Percentiles rank a stretch among this genome's conserved stretches.
These are phyloP conservation scores for Dipodomys spectabilis DNA, from an alignment of 2,113 vertebrate species.

Conservation along the genomic window DNA sequence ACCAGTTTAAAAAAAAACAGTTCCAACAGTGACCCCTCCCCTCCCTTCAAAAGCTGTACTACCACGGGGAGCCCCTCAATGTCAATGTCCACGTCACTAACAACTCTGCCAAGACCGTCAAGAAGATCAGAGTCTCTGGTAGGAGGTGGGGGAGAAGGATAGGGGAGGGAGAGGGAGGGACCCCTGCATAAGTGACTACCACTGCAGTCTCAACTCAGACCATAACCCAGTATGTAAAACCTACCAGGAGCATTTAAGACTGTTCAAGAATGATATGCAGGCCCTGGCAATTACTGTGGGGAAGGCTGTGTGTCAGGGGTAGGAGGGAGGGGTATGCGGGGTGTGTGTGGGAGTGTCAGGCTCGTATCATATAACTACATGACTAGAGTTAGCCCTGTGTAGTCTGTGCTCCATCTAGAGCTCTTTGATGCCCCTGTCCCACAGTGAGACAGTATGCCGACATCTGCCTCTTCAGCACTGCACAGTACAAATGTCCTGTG, in stretches of 20 bases:
- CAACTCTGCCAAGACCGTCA: conserved; percentile 95
- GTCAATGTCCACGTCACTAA: conserved; percentile 96
- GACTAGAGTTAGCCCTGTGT: conserved; percentile 9
- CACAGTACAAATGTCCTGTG: conserved; percentile 96
- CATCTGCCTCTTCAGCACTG: conserved; percentile 96
- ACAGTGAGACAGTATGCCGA: conserved; percentile 95
- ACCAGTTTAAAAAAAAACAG: neutral
- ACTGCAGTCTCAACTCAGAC: neutral
- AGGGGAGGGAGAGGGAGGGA: neutral
- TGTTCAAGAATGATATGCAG: neutral
- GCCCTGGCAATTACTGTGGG: neutral
- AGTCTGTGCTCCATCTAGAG: conserved; percentile 84
- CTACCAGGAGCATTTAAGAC: neutral
- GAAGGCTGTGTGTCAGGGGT: neutral
- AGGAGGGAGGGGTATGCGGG: neutral
- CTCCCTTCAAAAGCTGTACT: conserved; percentile 89
- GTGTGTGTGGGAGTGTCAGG: neutral
- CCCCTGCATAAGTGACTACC: neutral
- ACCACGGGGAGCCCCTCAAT: conserved; percentile 92
- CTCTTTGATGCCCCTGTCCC: conserved; percentile 17
- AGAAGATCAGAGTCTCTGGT: conserved; percentile 95
- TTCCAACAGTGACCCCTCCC: neutral
- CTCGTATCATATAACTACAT: accelerated
- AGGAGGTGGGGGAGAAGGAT: neutral
- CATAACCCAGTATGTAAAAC: neutral